phyloP scores from a whole-genome alignment of 2,888 invertebrate genomes.

The Polyommatus iphigenia region DNA sequence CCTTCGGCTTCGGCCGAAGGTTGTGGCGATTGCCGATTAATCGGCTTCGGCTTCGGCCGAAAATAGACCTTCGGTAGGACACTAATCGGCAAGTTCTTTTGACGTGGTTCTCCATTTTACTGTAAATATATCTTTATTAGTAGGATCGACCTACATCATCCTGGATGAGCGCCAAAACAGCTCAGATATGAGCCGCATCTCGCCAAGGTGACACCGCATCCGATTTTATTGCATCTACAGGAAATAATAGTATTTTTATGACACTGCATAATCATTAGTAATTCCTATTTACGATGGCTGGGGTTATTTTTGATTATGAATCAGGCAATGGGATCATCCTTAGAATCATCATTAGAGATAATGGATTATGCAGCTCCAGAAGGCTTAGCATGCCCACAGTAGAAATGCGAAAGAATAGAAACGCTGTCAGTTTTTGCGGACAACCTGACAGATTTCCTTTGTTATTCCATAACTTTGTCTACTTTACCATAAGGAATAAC shows the following conservation, averaged over 20 bases:
- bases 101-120: not conserved
- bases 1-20: no score
- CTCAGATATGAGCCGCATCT: conserved; percentile 49
- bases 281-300: conserved; percentile 2
- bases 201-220: conserved; percentile 65
- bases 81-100: not conserved
- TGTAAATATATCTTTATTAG: conserved; percentile 28
- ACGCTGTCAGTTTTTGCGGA: no score
- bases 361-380: not conserved
- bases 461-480: no score
- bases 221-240: conserved; percentile 30
- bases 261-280: not conserved
- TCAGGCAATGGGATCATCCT: not conserved
- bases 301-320: not conserved
- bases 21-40: no score
- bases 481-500: no score
- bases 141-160: conserved; percentile 56
- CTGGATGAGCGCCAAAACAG: conserved; percentile 61
- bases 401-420: no score
- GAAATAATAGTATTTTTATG: conserved; percentile 25
- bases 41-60: no score
- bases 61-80: no score
- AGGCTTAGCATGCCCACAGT: no score
- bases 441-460: no score
- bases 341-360: not conserved